Evolutionary conservation across 1,140 invertebrate species (phyloP), one percentile per base, ranked within the genome.

Genomic region (Oreohelix idahoensis): DNA sequence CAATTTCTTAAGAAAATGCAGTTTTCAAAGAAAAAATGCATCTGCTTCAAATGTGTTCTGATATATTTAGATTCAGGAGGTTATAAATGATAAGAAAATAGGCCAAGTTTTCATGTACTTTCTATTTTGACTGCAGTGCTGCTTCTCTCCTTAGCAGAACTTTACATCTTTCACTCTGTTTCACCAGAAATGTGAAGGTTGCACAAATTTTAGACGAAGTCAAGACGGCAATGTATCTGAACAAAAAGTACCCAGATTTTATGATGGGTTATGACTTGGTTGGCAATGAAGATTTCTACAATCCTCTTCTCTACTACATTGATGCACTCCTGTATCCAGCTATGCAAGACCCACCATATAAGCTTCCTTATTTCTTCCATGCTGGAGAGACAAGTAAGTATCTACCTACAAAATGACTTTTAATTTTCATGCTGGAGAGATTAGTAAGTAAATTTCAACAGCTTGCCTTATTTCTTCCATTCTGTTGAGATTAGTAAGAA

Each of bases 331-430:
- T 82, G 36, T 73, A 73, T 73, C 71, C 71, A 39, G 1, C 71
- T 23, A 26, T n/a, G 49, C 20, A 35, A 32, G 2, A 45, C 32
- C 49, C 35, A 23, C 36, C 45, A 36, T 51, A 42, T 26, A 49
- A 83, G 51, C 77, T 83, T 17, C 63, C 74, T 45, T 85, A 75
- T 39, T 75, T 85, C 53, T 85, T 85, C 49, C 80, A 83, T 53
- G 74, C 81, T 39, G 80, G 81, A 75, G 81, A 83, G 70, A 85
- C 81, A 39, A 75, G 80, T 79, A 63, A 74, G 70, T 38, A 26
- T n/a, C n/a, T n/a, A 71, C 26, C 5, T 58, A n/a, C 5, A n/a
- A 66, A 29, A 35, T 32, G 5, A 32, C 20, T 8, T 66, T 32
- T 32, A 66, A 2, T 13, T 17, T 32, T 29, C 17, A 32, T 58